Conservation (phyloP, 2,888 invertebrate species). For the Taphrorychus bicolor region DNA sequence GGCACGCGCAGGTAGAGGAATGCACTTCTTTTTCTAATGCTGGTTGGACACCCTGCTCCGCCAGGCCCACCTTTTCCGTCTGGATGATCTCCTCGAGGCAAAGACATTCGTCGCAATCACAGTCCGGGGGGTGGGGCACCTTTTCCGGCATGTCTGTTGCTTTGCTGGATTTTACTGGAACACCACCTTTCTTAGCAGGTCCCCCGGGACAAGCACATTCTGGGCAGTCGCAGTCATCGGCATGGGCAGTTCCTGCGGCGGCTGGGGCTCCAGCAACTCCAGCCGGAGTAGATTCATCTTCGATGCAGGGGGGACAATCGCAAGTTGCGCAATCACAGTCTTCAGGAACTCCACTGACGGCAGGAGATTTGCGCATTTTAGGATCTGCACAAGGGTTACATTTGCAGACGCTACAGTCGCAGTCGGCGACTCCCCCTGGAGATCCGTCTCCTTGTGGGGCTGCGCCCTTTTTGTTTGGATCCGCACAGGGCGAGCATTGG, state of each 20-base stretch:
- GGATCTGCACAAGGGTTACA: slow-evolving; percentile 40
- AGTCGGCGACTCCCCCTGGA: slow-evolving; percentile 2
- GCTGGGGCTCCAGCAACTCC: too few species aligned
- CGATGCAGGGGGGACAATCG: too few species aligned
- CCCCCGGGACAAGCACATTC: slow-evolving; percentile 32
- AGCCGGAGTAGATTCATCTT: too few species aligned
- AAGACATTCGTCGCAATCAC: slow-evolving; percentile 37
- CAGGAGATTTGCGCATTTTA: slow-evolving; percentile 2
- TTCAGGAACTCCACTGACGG: background rate
- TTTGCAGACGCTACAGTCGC: slow-evolving; percentile 38
- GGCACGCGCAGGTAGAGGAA: slow-evolving; percentile 39
- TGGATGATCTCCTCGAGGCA: slow-evolving; percentile 38
- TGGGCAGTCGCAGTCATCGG: slow-evolving; percentile 26
- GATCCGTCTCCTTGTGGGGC: background rate
- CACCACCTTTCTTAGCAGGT: background rate
- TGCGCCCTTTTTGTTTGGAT: slow-evolving; percentile 10
- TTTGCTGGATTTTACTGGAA: slow-evolving; percentile 18
- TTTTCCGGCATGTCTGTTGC: slow-evolving; percentile 23
- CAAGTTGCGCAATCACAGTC: background rate
- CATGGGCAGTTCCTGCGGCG: background rate
- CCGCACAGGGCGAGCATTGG: slow-evolving; percentile 21
- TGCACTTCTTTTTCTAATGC: slow-evolving; percentile 29
- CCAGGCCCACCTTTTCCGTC: slow-evolving; percentile 14
- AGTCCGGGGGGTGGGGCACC: slow-evolving; percentile 33
- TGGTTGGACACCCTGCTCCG: slow-evolving; percentile 22